Conservation (phyloP, 2,797 vertebrate genomes). For the Enteromius viviparus region DNA sequence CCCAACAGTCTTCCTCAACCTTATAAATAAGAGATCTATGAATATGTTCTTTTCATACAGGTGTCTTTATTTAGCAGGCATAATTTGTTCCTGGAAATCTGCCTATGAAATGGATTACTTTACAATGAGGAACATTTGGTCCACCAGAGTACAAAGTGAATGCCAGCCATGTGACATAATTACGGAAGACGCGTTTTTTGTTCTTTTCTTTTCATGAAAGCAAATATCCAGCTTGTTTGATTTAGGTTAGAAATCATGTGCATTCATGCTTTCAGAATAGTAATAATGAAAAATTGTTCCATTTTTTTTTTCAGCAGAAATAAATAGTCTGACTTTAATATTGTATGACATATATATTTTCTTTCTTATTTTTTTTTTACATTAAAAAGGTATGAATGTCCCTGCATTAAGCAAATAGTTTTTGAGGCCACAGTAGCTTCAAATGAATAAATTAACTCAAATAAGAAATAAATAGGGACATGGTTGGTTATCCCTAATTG, state of each 20-base stretch:
- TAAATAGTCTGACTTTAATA: neutral
- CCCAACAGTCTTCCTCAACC: neutral
- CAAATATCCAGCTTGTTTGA: neutral
- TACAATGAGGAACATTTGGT: neutral
- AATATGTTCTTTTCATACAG: neutral
- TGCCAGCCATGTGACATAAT: neutral
- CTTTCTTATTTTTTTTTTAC: too few relatives aligned
- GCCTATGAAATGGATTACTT: neutral
- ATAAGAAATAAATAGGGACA: neutral
- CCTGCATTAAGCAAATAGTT: neutral
- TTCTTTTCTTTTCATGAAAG: conserved; percentile 4
- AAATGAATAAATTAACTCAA: neutral
- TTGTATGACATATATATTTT: neutral
- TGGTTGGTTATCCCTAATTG: neutral
- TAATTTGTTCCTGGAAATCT: conserved; percentile 10
- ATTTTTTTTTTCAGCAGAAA: neutral
- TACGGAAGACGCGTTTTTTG: neutral
- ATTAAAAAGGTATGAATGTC: neutral
- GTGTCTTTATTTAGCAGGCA: neutral
- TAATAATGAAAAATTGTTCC: neutral
- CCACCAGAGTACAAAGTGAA: conserved; percentile 1
- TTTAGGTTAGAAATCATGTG: neutral
- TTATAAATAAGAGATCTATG: neutral
- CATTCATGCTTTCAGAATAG: neutral
- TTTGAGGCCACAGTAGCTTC: neutral